Percentiles rank a stretch among this genome's conserved stretches.
Conservation (phyloP, 1,140 invertebrate species). For the Latrodectus geometricus region DNA sequence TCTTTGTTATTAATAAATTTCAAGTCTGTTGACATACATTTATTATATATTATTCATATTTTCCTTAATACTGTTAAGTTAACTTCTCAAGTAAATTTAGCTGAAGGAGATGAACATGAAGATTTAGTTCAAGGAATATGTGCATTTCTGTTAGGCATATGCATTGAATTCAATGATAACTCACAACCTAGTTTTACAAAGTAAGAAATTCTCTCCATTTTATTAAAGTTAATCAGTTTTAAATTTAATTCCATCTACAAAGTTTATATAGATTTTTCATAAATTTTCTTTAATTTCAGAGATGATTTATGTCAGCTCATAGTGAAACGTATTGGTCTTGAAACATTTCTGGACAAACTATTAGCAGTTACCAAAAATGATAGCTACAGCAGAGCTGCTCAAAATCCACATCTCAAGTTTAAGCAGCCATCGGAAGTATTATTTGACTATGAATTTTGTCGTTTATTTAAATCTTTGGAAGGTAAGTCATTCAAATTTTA, state of each 20-base stretch:
- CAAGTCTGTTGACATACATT: no score
- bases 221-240: not conserved
- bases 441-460: conserved; percentile 96
- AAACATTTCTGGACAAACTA: conserved; percentile 89
- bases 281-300: conserved; percentile 67
- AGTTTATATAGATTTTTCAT: not conserved
- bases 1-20: no score
- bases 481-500: conserved; percentile 53
- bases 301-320: conserved; percentile 87
- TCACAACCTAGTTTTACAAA: conserved; percentile 81
- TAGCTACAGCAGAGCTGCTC: conserved; percentile 88
- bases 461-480: conserved; percentile 78
- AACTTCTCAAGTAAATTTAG: conserved; percentile 73
- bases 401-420: conserved; percentile 89
- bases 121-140: conserved; percentile 90
- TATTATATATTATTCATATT: not conserved
- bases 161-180: conserved; percentile 92
- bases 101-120: conserved; percentile 88
- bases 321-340: conserved; percentile 90
- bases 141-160: conserved; percentile 93
- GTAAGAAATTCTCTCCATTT: conserved; percentile 62
- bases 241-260: not conserved
- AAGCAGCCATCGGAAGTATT: conserved; percentile 83
- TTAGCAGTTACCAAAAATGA: conserved; percentile 89
- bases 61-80: conserved; percentile 63